phyloP scores from a whole-genome alignment of 64 coral and sea anemone genomes.

The Astreopora myriophthalma region DNA sequence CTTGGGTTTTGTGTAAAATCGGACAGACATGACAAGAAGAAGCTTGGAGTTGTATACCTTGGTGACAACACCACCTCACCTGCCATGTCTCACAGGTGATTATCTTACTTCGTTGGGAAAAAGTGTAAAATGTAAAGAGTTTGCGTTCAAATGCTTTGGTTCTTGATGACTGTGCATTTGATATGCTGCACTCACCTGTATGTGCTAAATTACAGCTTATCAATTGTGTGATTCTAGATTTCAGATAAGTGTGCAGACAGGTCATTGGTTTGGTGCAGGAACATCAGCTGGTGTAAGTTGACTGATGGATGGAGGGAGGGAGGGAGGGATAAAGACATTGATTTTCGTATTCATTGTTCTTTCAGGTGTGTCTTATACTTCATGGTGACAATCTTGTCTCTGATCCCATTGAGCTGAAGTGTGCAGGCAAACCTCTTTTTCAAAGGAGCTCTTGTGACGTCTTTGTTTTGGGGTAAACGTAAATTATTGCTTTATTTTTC shows the following conservation, averaged over 20 bases:
- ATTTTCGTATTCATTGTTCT: neutral
- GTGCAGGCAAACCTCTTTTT: constrained; percentile 49
- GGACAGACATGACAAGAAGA: constrained; percentile 63
- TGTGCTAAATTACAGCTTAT: too few species aligned
- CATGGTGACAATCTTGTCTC: constrained; percentile 60
- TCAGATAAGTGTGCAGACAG: constrained; percentile 85
- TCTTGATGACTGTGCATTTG: too few species aligned
- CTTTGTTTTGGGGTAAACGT: constrained; percentile 64
- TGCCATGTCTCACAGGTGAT: neutral
- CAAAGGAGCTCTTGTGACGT: constrained; percentile 79
- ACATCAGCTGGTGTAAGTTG: constrained; percentile 73
- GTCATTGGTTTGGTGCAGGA: constrained; percentile 94
- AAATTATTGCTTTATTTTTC: too few species aligned
- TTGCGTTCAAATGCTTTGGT: too few species aligned
- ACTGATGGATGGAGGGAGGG: neutral
- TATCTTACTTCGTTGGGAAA: too few species aligned
- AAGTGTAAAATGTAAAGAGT: neutral
- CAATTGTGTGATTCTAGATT: constrained; percentile 33
- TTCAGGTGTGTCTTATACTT: constrained; percentile 54
- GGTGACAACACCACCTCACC: constrained; percentile 7
- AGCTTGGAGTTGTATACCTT: constrained; percentile 48
- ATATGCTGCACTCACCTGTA: too few species aligned
- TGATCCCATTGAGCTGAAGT: constrained; percentile 81
- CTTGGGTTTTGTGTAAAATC: constrained; percentile 61
- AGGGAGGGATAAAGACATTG: neutral